phyloP scores from a whole-genome alignment of 2,113 vertebrate genomes.

The Callithrix jacchus region DNA sequence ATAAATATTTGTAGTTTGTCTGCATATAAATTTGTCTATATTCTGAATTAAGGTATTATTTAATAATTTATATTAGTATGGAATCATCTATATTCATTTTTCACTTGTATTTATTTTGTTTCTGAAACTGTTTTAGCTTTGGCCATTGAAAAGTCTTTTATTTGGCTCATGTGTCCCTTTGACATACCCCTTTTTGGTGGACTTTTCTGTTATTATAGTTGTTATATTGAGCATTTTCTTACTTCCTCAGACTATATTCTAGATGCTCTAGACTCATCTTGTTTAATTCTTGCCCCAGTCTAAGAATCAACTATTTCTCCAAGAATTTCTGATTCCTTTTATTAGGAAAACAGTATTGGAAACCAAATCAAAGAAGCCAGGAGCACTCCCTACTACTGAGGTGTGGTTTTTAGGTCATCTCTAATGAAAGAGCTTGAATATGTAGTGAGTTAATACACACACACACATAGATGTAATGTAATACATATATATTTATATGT shows the following conservation, averaged over 20 bases:
- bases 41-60: not conserved
- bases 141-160: not conserved
- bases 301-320: not conserved
- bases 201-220: not conserved
- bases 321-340: not conserved
- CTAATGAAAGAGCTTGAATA: not conserved
- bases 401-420: not conserved
- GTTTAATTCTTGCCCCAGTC: not conserved
- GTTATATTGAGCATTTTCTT: not conserved
- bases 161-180: not conserved
- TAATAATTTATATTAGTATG: not conserved
- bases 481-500: no score
- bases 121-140: not conserved
- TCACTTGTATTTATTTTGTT: not conserved
- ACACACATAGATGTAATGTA: no score
- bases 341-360: not conserved
- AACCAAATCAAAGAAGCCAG: not conserved
- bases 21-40: not conserved
- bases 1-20: not conserved
- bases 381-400: not conserved
- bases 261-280: not conserved
- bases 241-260: not conserved
- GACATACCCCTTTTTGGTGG: not conserved
- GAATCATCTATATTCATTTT: not conserved
- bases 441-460: not conserved